Evolutionary conservation across 2,797 vertebrate species (phyloP), one percentile per base, ranked within the genome.

Genomic region (Zalophus californianus): DNA sequence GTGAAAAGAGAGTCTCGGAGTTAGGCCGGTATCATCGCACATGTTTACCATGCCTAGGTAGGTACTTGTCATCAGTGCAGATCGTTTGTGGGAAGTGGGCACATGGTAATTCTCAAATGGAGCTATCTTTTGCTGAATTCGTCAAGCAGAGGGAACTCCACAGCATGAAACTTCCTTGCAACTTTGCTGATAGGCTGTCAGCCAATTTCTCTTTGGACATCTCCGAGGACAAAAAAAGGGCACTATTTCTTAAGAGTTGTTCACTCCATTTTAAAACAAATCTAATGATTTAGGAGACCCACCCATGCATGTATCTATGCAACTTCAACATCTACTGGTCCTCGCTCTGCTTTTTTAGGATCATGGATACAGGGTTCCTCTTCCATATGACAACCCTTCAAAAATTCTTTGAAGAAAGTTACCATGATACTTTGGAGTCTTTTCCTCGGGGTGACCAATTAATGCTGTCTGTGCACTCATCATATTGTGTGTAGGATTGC

Each of bases 401-500:
- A 90, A 92, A 78, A 60, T 11, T 60, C 23, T 56, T 78, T 78
- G 84, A 94, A 95, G 60, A 90, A 60, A 29, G 27, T 64, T 38
- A 15, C 50, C 52, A 27, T 50, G 15, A 82, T 60, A 29, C 8
- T 48, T 38, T 90, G 56, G 50, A 90, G 48, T 70, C 27, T 75
- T 79, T 92, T 83, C 41, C 32, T 93, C 52, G 12, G 10, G 41
- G 6, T 58, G 5, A 87, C n/a, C 2, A 85, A 32, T 73, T 78
- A 70, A 5, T 73, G 20, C 16, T 27, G 4, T 72, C 41, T 16
- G 0, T 52, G 14, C 15, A 38, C 8, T 86, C 25, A 4, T 29
- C 62, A 9, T 16, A 4, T 25, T 86, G 12, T 62, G 21, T 60
- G 25, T 77, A 56, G 35, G 48, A 44, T 84, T 79, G 35, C 16